Evolutionary conservation across 1,140 invertebrate species (phyloP).

Genomic region (Oryctes rhinoceros): DNA sequence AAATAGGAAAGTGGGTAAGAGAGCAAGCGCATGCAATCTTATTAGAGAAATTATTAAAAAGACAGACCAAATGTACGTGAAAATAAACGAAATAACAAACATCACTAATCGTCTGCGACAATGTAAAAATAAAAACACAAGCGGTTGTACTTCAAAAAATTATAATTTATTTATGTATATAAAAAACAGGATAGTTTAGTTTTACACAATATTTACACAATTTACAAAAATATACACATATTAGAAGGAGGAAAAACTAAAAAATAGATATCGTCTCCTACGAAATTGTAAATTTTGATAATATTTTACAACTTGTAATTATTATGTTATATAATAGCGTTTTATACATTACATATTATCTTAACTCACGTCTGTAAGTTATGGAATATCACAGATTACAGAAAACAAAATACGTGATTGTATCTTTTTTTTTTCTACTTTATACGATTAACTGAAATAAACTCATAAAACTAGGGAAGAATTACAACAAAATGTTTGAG

Average conservation of each 20-base stretch:
- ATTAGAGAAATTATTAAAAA: background rate
- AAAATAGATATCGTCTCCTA: slow-evolving; percentile 4
- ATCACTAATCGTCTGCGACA: background rate
- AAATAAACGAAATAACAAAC: slow-evolving; percentile 1
- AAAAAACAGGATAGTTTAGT: slow-evolving; percentile 31
- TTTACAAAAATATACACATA: slow-evolving; percentile 40
- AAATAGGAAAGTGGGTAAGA: background rate
- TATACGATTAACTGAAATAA: background rate
- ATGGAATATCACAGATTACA: slow-evolving; percentile 25
- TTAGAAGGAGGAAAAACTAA: slow-evolving; percentile 16
- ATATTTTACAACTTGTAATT: background rate
- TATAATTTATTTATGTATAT: slow-evolving; percentile 40
- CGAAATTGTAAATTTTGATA: slow-evolving; percentile 23
- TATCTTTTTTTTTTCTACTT: background rate
- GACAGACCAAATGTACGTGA: background rate
- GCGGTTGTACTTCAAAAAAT: slow-evolving; percentile 39
- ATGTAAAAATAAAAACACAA: slow-evolving; percentile 38
- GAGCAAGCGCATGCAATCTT: slow-evolving; percentile 13
- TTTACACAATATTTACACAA: slow-evolving; percentile 38
- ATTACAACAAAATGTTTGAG: too few relatives aligned
- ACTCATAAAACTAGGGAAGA: background rate
- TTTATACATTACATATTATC: slow-evolving; percentile 6
- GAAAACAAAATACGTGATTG: slow-evolving; percentile 23
- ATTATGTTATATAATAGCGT: background rate
- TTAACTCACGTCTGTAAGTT: slow-evolving; percentile 7